Conservation (phyloP, 1,140 invertebrate genomes). For the Copidosoma floridanum region DNA sequence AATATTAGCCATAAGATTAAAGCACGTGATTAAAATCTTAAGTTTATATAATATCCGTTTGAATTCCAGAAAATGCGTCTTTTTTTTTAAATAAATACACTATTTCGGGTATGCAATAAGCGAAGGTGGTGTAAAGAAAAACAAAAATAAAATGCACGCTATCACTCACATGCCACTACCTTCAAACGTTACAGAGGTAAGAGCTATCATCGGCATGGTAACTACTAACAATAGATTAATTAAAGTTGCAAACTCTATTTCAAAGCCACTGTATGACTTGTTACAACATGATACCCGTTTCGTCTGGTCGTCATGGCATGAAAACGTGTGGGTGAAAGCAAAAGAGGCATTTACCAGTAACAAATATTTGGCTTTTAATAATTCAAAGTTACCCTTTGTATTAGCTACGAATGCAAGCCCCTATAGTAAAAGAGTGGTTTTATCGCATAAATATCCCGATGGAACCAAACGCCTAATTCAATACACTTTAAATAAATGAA, state of each 20-base stretch:
- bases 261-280: slow-evolving; percentile 22
- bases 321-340: slow-evolving; percentile 53
- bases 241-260: slow-evolving; percentile 30
- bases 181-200: slow-evolving; percentile 30
- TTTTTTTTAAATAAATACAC: no score
- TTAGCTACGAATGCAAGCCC: slow-evolving; percentile 38
- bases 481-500: slow-evolving; percentile 51
- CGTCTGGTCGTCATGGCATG: slow-evolving; percentile 26
- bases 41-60: slow-evolving; percentile 23
- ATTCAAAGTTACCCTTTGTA: slow-evolving; percentile 11
- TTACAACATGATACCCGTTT: slow-evolving; percentile 26
- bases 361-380: slow-evolving; percentile 30
- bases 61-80: no score
- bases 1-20: not conserved
- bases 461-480: slow-evolving; percentile 44
- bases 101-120: slow-evolving; percentile 6
- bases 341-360: slow-evolving; percentile 36
- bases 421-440: slow-evolving; percentile 39
- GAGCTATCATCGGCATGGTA: slow-evolving; percentile 40
- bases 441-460: slow-evolving; percentile 34
- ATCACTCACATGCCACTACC: slow-evolving; percentile 23
- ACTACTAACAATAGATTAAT: slow-evolving; percentile 42
- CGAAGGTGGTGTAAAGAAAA: slow-evolving; percentile 12
- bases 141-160: not conserved
- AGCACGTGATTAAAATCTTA: not conserved